Conservation (phyloP, 2,113 vertebrate genomes). For the Chelonoidis abingdonii region DNA sequence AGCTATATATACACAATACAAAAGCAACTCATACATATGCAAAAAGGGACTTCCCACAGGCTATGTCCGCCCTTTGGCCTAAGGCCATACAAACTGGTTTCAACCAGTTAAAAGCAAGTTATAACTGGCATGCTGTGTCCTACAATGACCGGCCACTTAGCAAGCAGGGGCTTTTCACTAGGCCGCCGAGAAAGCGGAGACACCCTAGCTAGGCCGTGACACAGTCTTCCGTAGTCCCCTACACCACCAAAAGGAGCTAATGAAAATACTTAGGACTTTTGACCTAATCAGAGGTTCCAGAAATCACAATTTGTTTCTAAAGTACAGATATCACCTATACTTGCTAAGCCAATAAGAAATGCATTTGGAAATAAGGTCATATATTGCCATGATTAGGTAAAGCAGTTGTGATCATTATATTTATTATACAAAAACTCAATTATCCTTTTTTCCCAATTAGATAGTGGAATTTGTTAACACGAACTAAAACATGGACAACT, state of each 20-base stretch:
- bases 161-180: too few relatives aligned
- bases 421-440: background rate
- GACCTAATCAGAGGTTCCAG: background rate
- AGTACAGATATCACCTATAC: background rate
- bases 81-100: too few relatives aligned
- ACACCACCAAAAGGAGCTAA: background rate
- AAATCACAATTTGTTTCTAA: conserved; percentile 21
- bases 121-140: too few relatives aligned
- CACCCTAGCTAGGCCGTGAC: too few relatives aligned
- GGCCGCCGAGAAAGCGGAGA: too few relatives aligned
- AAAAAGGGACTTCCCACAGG: too few relatives aligned
- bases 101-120: too few relatives aligned
- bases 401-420: background rate
- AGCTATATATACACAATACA: too few relatives aligned
- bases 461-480: background rate
- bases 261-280: background rate
- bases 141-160: too few relatives aligned
- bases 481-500: conserved; percentile 11
- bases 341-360: background rate
- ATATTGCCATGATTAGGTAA: background rate
- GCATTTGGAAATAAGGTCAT: background rate
- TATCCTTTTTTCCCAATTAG: background rate
- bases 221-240: too few relatives aligned
- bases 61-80: too few relatives aligned
- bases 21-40: too few relatives aligned